Percentiles rank a stretch among this genome's conserved stretches.
Evolutionary conservation across 64 coral and sea anemone genomes (phyloP).

Genomic region (Porites lutea): DNA sequence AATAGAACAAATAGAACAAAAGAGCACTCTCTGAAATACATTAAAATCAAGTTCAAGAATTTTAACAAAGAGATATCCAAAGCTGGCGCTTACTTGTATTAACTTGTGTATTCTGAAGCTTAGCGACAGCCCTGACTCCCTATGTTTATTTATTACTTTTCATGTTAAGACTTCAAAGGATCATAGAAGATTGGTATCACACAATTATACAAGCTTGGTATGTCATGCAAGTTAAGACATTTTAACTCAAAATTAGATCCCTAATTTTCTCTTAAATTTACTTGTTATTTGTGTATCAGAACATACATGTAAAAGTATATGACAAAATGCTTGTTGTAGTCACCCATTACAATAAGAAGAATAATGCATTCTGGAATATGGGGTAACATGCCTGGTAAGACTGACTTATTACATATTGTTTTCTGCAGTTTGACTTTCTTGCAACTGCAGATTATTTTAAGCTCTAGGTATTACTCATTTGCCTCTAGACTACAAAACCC

Average conservation of each 20-base stretch:
- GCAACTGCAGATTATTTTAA: no score
- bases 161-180: not conserved
- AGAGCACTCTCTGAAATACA: not conserved
- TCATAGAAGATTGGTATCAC: not conserved
- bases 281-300: slow-evolving; percentile 15
- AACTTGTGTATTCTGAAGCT: not conserved
- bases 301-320: not conserved
- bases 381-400: no score
- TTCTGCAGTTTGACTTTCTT: no score
- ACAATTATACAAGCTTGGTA: not conserved
- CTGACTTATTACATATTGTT: no score
- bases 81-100: not conserved
- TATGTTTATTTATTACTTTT: not conserved
- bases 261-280: not conserved
- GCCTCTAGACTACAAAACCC: no score
- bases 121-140: not conserved
- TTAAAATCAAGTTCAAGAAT: not conserved
- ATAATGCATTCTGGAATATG: no score
- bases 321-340: not conserved
- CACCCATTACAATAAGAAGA: no score
- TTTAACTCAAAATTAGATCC: slow-evolving; percentile 15
- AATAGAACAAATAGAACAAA: not conserved
- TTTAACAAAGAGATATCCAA: slow-evolving; percentile 6
- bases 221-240: slow-evolving; percentile 8
- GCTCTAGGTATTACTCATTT: no score